phyloP scores from a whole-genome alignment of 30 jellyfish, hydroid and myxozoan species.

The Sanderia malayensis region DNA sequence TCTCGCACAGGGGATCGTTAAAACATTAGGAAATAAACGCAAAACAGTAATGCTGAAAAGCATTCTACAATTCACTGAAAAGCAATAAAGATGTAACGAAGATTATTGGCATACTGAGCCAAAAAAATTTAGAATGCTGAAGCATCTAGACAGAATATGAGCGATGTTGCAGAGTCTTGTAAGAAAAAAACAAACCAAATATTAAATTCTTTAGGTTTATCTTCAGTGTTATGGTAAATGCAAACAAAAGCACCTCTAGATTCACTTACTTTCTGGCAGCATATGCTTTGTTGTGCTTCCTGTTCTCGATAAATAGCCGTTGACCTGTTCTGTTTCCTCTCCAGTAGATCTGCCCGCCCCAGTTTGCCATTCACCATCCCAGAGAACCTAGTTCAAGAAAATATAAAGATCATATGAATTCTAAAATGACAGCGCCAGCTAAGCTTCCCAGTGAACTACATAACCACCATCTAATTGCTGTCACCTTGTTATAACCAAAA shows the following conservation, averaged over 20 bases:
- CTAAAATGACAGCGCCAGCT: not conserved
- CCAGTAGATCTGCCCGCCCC: constrained; percentile 3
- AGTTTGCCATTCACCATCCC: constrained; percentile 2
- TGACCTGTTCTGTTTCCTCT: not conserved
- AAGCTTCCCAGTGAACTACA: not conserved
- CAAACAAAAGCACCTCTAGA: not conserved
- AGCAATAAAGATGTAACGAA: not conserved
- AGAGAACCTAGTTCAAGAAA: not conserved
- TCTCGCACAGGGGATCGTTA: constrained; percentile 1
- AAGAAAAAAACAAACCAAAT: not conserved
- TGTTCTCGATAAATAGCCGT: not conserved
- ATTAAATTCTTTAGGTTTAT: not conserved
- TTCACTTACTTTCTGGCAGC: constrained; percentile 1
- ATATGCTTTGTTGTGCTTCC: constrained; percentile 1
- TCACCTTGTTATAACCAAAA: not conserved
- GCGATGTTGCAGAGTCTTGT: not conserved
- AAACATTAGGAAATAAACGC: not conserved
- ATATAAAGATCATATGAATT: not conserved
- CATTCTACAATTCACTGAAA: not conserved
- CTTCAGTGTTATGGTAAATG: not conserved
- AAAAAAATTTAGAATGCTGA: no score
- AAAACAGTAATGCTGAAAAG: not conserved
- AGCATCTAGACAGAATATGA: not conserved
- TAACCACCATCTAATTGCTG: not conserved
- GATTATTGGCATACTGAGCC: not conserved